Evolutionary conservation across 2,113 vertebrate species (phyloP).

Genomic region (Lethenteron reissneri): DNA sequence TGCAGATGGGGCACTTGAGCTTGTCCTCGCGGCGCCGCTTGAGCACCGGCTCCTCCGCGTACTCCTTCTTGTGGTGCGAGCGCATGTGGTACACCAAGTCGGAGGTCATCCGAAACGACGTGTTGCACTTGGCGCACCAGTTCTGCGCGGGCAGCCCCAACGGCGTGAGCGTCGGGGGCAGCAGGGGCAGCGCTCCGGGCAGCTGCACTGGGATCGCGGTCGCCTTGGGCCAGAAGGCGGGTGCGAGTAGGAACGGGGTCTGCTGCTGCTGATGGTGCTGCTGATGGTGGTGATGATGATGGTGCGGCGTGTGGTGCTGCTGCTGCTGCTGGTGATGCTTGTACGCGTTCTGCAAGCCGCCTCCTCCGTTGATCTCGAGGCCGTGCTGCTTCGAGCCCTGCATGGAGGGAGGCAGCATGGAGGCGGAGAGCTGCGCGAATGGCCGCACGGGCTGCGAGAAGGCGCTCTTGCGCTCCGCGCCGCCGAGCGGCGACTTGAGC

Average conservation of each 20-base stretch:
- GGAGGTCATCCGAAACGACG: slow-evolving; percentile 94
- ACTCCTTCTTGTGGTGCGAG: slow-evolving; percentile 95
- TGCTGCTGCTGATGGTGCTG: slow-evolving; percentile 10
- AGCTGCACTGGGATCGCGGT: slow-evolving; percentile 24
- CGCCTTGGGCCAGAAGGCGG: slow-evolving; percentile 34
- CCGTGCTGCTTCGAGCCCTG: background rate
- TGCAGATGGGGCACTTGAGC: slow-evolving; percentile 92
- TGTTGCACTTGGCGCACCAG: slow-evolving; percentile 97
- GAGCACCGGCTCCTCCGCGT: slow-evolving; percentile 62
- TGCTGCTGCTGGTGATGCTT: background rate
- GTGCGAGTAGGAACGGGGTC: slow-evolving; percentile 25
- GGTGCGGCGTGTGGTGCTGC: no score
- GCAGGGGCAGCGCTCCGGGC: slow-evolving; percentile 35
- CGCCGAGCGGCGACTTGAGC: slow-evolving; percentile 26
- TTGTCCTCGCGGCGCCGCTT: slow-evolving; percentile 71
- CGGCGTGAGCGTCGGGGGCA: slow-evolving; percentile 51
- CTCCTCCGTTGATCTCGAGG: background rate
- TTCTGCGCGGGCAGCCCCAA: slow-evolving; percentile 62
- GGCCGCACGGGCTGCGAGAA: slow-evolving; percentile 64
- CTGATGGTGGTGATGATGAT: slow-evolving; percentile 3
- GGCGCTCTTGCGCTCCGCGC: slow-evolving; percentile 58
- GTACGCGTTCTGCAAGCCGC: background rate
- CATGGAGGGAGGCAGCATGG: slow-evolving; percentile 36
- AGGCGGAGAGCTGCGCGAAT: slow-evolving; percentile 41
- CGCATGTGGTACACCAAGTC: slow-evolving; percentile 97